phyloP scores from a whole-genome alignment of 2,797 vertebrate species.

The Ammospiza maritima region DNA sequence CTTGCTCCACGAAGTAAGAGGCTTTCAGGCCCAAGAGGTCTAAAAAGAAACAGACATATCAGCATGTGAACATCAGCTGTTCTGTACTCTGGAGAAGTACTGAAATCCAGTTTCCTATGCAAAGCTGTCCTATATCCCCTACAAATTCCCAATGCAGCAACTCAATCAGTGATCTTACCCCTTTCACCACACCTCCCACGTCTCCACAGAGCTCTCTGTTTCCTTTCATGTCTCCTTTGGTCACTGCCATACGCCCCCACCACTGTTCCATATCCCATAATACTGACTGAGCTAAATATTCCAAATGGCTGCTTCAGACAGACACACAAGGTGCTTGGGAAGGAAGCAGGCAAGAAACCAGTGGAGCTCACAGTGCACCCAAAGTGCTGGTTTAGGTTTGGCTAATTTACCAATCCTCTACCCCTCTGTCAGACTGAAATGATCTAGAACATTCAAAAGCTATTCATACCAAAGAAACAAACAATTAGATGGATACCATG shows the following conservation, averaged over 20 bases:
- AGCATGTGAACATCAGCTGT: neutral
- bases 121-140: neutral
- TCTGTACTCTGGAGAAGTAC: neutral
- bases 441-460: neutral
- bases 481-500: neutral
- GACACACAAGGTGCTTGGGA: neutral
- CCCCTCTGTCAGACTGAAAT: neutral
- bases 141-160: neutral
- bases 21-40: constrained; percentile 95
- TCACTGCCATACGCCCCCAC: neutral
- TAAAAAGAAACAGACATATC: constrained; percentile 71
- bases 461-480: neutral
- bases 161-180: neutral
- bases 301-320: neutral
- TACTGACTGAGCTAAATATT: neutral
- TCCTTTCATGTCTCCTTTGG: neutral
- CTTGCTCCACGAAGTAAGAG: constrained; percentile 95
- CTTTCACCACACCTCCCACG: neutral
- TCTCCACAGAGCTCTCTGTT: neutral
- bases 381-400: neutral
- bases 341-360: neutral
- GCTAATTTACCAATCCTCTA: neutral
- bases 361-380: neutral
- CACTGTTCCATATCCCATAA: neutral
- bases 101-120: neutral